phyloP scores from a whole-genome alignment of 2,113 vertebrate species.

The Onychostruthus taczanowskii region DNA sequence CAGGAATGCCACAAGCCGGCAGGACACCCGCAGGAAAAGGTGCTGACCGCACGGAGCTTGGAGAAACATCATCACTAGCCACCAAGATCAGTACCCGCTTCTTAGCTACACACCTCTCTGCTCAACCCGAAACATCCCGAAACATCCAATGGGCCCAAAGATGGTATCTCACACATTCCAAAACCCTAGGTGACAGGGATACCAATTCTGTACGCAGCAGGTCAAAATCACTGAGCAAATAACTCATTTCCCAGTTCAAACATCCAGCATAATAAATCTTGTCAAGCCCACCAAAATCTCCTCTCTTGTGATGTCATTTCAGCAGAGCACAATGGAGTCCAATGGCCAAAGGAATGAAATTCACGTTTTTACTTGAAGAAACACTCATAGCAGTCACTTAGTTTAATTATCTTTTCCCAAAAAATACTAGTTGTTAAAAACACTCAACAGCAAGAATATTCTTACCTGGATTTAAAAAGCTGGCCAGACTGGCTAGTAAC shows the following conservation, averaged over 20 bases:
- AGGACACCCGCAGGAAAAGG: rapidly evolving
- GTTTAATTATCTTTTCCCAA: not conserved
- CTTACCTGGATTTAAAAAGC: not conserved
- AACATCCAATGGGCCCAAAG: not conserved
- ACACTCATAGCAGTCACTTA: not conserved
- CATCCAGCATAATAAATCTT: not conserved
- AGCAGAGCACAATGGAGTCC: not conserved
- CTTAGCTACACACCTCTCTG: too few species aligned
- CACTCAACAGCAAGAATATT: not conserved
- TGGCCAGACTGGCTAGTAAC: not conserved
- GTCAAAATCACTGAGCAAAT: not conserved
- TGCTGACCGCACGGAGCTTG: not conserved
- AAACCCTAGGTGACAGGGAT: rapidly evolving
- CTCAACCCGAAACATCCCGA: not conserved
- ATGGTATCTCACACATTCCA: rapidly evolving
- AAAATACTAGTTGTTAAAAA: not conserved
- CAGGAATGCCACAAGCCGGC: not conserved
- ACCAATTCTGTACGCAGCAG: not conserved
- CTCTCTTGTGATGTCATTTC: not conserved
- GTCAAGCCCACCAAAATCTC: not conserved
- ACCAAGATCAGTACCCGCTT: not conserved
- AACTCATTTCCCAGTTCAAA: not conserved
- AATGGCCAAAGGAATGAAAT: not conserved
- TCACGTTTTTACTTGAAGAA: not conserved
- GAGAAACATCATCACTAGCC: not conserved